phyloP scores from a whole-genome alignment of 2,113 vertebrate genomes.

The Sinocyclocheilus maitianheensis region DNA sequence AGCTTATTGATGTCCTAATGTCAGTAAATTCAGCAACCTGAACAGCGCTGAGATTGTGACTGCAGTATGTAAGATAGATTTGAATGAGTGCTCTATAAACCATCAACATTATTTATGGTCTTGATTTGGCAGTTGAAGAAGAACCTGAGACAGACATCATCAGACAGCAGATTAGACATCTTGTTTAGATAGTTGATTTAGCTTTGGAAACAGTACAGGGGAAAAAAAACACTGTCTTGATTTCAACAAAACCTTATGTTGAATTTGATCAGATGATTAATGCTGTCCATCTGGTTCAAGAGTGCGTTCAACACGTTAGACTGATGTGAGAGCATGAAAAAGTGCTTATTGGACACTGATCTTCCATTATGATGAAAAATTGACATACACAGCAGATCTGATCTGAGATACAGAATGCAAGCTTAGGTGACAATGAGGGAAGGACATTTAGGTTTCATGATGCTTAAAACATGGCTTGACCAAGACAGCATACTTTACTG shows the following conservation, averaged over 20 bases:
- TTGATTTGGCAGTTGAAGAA: conserved; percentile 7
- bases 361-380: conserved; percentile 7
- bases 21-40: conserved; percentile 60
- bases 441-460: background rate
- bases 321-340: background rate
- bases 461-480: background rate
- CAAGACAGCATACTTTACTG: background rate
- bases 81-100: conserved; percentile 13
- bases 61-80: conserved; percentile 19
- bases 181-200: background rate
- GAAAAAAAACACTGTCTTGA: background rate
- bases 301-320: background rate
- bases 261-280: conserved; percentile 3
- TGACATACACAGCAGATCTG: conserved; percentile 13
- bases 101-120: conserved; percentile 1
- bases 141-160: background rate
- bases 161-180: background rate
- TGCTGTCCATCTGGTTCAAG: background rate
- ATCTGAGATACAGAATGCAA: background rate
- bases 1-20: background rate
- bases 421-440: background rate
- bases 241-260: background rate
- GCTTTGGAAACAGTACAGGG: background rate
- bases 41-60: conserved; percentile 56
- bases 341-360: conserved; percentile 19